phyloP scores from a whole-genome alignment of 2,888 invertebrate species.

The Nematopogon swammerdamellus region DNA sequence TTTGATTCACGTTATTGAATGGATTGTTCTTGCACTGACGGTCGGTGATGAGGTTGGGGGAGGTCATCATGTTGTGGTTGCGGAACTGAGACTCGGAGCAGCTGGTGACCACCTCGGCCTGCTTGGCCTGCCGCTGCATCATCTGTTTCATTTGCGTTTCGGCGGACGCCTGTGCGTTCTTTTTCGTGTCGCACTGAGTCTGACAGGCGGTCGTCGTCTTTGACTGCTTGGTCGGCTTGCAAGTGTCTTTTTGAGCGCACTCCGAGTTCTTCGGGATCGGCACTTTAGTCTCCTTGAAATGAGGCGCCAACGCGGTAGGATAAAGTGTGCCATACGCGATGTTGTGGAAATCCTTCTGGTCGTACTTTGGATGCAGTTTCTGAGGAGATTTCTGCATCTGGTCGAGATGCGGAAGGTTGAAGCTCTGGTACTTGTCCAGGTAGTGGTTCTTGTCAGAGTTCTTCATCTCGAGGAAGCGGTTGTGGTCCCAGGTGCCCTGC shows the following conservation, averaged over 20 bases:
- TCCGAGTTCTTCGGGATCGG: slow-evolving; percentile 34
- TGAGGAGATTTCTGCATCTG: slow-evolving; percentile 60
- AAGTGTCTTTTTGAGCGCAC: slow-evolving; percentile 39
- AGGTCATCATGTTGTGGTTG: slow-evolving; percentile 33
- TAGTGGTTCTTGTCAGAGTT: slow-evolving; percentile 50
- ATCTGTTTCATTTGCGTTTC: slow-evolving; percentile 42
- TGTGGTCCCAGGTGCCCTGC: slow-evolving; percentile 52
- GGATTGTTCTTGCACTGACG: slow-evolving; percentile 15
- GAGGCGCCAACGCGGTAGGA: slow-evolving; percentile 31
- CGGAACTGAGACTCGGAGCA: slow-evolving; percentile 41
- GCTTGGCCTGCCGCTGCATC: slow-evolving; percentile 36
- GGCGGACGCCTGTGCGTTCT: slow-evolving; percentile 20
- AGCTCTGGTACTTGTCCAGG: slow-evolving; percentile 57
- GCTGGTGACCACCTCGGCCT: slow-evolving; percentile 33
- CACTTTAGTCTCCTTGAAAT: slow-evolving; percentile 41
- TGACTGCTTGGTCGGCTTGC: slow-evolving; percentile 41
- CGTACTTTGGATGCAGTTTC: slow-evolving; percentile 50
- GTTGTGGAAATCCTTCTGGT: slow-evolving; percentile 48
- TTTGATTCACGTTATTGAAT: slow-evolving; percentile 7
- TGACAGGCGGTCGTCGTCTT: slow-evolving; percentile 45
- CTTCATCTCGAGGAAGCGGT: slow-evolving; percentile 45
- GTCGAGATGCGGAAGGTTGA: slow-evolving; percentile 58
- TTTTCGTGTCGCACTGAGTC: slow-evolving; percentile 44
- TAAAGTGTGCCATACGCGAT: slow-evolving; percentile 45
- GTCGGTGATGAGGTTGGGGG: slow-evolving; percentile 35